Percentiles rank a stretch among this genome's conserved stretches.
phyloP scores from a whole-genome alignment of 2,888 invertebrate species.

The Andricus curvator region DNA sequence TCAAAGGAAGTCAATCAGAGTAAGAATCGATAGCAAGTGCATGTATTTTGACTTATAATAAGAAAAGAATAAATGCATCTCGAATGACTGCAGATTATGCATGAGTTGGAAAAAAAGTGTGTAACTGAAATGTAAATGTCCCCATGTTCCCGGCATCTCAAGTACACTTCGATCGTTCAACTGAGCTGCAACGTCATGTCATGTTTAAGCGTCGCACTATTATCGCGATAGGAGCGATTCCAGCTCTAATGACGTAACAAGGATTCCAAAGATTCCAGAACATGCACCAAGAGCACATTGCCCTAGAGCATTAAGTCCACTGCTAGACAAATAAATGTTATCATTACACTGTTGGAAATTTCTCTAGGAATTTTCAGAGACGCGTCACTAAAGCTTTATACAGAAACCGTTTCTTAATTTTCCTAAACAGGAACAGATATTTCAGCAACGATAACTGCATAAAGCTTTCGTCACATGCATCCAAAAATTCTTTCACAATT shows the following conservation, averaged over 20 bases:
- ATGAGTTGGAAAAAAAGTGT: background rate
- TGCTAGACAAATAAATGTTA: background rate
- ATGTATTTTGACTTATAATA: no score
- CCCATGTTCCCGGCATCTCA: background rate
- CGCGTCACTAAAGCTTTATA: no score
- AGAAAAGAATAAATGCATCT: no score
- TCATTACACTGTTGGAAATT: background rate
- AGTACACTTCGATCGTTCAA: slow-evolving; percentile 1
- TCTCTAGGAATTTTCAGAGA: no score
- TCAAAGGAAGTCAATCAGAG: slow-evolving; percentile 11
- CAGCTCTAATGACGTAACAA: slow-evolving; percentile 1
- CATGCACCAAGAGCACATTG: background rate
- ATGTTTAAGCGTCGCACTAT: slow-evolving; percentile 8
- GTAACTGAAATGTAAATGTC: slow-evolving; percentile 1
- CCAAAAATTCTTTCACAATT: no score
- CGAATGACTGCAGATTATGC: background rate
- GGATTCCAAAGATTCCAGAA: slow-evolving; percentile 1
- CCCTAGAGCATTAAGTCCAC: background rate
- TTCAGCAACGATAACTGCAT: background rate
- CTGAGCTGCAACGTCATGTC: background rate
- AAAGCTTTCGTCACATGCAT: no score
- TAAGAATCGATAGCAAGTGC: background rate
- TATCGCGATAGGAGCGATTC: slow-evolving; percentile 9
- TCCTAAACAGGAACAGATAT: no score
- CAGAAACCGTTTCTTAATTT: no score